Evolutionary conservation across 1,140 invertebrate genomes (phyloP).

Genomic region (Aphelinus atriplicis): DNA sequence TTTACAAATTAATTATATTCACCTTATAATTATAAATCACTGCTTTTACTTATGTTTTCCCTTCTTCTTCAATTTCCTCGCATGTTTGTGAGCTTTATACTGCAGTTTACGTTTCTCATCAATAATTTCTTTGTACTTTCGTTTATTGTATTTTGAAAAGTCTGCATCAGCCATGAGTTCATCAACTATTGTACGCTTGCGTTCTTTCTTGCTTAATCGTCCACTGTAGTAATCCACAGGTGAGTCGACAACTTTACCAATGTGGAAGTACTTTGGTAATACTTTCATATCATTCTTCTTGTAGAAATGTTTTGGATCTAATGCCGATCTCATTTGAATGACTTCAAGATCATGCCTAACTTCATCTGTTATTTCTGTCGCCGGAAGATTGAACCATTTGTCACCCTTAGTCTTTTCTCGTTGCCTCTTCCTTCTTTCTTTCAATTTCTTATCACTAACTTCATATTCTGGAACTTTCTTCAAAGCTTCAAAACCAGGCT

Average conservation of each 20-base stretch:
- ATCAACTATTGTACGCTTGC: conserved; percentile 90
- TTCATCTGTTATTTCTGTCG: conserved; percentile 89
- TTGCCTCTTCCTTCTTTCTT: conserved; percentile 70
- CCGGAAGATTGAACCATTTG: conserved; percentile 88
- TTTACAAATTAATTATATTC: conserved; percentile 21
- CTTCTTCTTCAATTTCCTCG: conserved; percentile 55
- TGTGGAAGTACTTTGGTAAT: conserved; percentile 90
- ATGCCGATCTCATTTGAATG: conserved; percentile 89
- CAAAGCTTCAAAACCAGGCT: conserved; percentile 74
- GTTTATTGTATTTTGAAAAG: conserved; percentile 86
- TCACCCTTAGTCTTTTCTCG: conserved; percentile 83
- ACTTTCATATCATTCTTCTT: conserved; percentile 90
- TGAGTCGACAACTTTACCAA: conserved; percentile 80
- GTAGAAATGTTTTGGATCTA: conserved; percentile 94
- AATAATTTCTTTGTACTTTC: conserved; percentile 83
- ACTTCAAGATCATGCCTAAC: conserved; percentile 86
- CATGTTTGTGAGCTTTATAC: conserved; percentile 68
- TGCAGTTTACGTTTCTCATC: conserved; percentile 74
- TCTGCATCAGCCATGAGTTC: conserved; percentile 90
- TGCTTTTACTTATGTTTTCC: conserved; percentile 30
- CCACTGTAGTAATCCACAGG: conserved; percentile 78
- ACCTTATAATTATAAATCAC: conserved; percentile 21
- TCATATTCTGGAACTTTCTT: conserved; percentile 71
- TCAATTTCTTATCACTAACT: conserved; percentile 70
- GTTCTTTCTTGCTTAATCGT: conserved; percentile 84